These are phyloP conservation scores for Drosophila recens DNA, from an alignment of 2,888 invertebrate genomes.

Conservation along the genomic window DNA sequence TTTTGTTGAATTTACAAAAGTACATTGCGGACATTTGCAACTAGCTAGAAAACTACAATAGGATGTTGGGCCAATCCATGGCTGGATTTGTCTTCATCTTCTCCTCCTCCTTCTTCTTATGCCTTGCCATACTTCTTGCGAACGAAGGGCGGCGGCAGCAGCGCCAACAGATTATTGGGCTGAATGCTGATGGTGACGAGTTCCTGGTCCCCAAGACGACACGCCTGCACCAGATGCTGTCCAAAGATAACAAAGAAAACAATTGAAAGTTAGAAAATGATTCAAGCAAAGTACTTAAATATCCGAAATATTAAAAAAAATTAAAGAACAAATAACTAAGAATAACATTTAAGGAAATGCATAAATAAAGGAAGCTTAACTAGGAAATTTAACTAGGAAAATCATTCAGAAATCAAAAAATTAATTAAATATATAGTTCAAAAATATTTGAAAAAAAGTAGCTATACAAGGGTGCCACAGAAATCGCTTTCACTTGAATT, in stretches of 20 bases:
- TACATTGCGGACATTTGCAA: slow-evolving; percentile 1
- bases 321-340: no score
- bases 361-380: no score
- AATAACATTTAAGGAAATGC: background rate
- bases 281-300: background rate
- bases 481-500: no score
- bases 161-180: slow-evolving; percentile 89
- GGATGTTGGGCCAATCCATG: background rate
- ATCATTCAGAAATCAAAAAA: no score
- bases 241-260: slow-evolving; percentile 6
- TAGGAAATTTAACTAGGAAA: background rate
- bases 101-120: slow-evolving; percentile 49
- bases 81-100: background rate
- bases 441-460: no score
- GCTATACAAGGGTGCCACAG: no score
- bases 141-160: slow-evolving; percentile 90
- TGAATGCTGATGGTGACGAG: slow-evolving; percentile 92
- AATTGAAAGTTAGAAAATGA: background rate
- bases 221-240: slow-evolving; percentile 91
- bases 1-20: slow-evolving; percentile 21
- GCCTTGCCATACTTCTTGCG: slow-evolving; percentile 88
- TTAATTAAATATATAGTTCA: no score
- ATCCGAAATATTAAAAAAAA: no score
- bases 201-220: slow-evolving; percentile 89
- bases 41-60: slow-evolving; percentile 5